Percentiles rank a stretch among this genome's conserved stretches.
Conservation (phyloP, 2,113 vertebrate species). For the Hyla sarda region DNA sequence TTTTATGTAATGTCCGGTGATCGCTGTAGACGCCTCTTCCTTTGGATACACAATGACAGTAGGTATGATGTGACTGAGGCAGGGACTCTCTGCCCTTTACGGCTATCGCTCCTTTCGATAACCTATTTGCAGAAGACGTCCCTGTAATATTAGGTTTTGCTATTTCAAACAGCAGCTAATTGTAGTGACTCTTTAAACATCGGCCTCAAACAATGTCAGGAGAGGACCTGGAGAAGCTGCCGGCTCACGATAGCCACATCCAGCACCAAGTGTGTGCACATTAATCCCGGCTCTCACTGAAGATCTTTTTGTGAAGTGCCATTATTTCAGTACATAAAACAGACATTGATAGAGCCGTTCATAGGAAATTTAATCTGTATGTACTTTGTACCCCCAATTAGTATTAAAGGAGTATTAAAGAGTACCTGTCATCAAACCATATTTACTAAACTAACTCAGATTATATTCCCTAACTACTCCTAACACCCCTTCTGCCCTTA, state of each 20-base stretch:
- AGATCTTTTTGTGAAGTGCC: background rate
- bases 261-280: slow-evolving; percentile 5
- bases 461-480: too few species aligned
- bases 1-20: background rate
- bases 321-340: background rate
- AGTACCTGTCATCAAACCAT: too few species aligned
- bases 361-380: background rate
- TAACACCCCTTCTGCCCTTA: too few species aligned
- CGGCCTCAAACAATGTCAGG: background rate
- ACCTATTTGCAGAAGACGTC: slow-evolving; percentile 6
- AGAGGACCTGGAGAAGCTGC: background rate
- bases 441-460: too few species aligned
- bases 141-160: background rate
- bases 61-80: background rate
- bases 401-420: too few species aligned
- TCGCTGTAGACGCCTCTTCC: background rate
- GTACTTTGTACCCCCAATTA: background rate
- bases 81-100: background rate
- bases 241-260: background rate
- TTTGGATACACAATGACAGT: background rate
- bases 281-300: background rate
- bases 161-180: slow-evolving; percentile 30
- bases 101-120: background rate
- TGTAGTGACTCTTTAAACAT: background rate
- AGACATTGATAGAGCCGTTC: slow-evolving; percentile 6